Percentiles rank a stretch among this genome's conserved stretches.
Evolutionary conservation across 1,140 invertebrate species (phyloP).

Genomic region (Mya arenaria): DNA sequence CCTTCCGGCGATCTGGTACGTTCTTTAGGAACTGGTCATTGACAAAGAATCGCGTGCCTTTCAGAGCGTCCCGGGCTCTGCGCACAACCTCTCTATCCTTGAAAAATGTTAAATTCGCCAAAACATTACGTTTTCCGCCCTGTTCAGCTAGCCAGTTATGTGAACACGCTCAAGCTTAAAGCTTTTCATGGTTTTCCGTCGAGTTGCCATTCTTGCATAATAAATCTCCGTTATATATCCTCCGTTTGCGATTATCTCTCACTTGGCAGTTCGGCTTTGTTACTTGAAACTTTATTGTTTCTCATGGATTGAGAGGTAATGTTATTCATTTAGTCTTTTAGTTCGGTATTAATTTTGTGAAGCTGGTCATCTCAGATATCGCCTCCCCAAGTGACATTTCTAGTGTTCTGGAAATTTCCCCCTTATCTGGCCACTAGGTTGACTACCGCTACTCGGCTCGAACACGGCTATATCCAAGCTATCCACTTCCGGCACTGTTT

Average conservation of each 20-base stretch:
- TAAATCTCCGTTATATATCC: not conserved
- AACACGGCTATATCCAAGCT: no score
- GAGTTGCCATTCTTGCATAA: not conserved
- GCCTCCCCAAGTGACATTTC: no score
- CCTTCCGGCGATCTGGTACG: not conserved
- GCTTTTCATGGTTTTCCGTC: not conserved
- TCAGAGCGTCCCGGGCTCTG: no score
- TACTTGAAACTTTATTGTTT: not conserved
- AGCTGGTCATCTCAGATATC: no score
- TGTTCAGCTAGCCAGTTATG: not conserved
- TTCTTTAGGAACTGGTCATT: conserved; percentile 18
- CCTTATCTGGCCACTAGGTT: no score
- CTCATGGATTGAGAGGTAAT: conserved; percentile 10
- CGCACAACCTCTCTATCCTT: conserved; percentile 16
- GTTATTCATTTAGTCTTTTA: not conserved
- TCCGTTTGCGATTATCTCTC: not conserved
- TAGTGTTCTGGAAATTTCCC: no score
- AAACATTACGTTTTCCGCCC: not conserved
- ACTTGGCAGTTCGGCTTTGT: not conserved
- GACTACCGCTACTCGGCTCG: no score
- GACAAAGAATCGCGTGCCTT: not conserved
- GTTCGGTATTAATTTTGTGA: not conserved
- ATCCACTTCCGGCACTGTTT: no score
- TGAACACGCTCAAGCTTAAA: conserved; percentile 13
- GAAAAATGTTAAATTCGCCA: conserved; percentile 22